Percentiles rank a stretch among this genome's conserved stretches.
Evolutionary conservation across 2,797 vertebrate genomes (phyloP).

Genomic region (Enteromius afrohamiltoni): DNA sequence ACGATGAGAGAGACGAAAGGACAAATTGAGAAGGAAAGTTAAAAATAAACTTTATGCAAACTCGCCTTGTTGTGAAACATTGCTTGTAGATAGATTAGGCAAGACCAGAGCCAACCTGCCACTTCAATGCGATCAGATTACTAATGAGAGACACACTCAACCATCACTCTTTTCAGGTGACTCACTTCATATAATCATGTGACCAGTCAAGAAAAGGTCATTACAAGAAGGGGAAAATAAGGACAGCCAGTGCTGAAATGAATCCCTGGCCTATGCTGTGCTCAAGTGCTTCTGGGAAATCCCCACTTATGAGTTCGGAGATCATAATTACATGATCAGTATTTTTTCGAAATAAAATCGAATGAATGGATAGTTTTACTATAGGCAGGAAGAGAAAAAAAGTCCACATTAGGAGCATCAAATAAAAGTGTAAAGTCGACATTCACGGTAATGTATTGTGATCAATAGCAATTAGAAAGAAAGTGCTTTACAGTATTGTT

Average conservation of each 20-base stretch:
- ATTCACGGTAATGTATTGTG: neutral
- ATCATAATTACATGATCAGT: neutral
- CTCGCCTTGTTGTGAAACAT: slow-evolving; percentile 25
- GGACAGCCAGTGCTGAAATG: neutral
- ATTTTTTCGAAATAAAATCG: neutral
- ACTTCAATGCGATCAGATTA: slow-evolving; percentile 6
- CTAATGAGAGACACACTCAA: neutral
- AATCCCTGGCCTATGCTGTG: neutral
- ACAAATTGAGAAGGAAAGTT: neutral
- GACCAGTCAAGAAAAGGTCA: slow-evolving; percentile 20
- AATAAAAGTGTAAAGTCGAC: neutral
- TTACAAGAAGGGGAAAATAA: slow-evolving; percentile 21
- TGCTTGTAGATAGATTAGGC: neutral
- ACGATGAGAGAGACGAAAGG: slow-evolving; percentile 12
- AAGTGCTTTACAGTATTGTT: neutral
- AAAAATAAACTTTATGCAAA: slow-evolving; percentile 17
- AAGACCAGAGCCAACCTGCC: neutral
- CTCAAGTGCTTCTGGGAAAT: slow-evolving; percentile 9
- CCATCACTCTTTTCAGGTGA: slow-evolving; percentile 21
- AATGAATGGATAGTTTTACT: slow-evolving; percentile 8
- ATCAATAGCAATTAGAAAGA: neutral
- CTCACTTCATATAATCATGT: neutral
- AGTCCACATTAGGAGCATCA: neutral
- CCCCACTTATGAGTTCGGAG: neutral
- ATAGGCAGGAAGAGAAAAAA: neutral